Evolutionary conservation across 2,797 vertebrate genomes (phyloP).

Genomic region (Silurus aristotelis): DNA sequence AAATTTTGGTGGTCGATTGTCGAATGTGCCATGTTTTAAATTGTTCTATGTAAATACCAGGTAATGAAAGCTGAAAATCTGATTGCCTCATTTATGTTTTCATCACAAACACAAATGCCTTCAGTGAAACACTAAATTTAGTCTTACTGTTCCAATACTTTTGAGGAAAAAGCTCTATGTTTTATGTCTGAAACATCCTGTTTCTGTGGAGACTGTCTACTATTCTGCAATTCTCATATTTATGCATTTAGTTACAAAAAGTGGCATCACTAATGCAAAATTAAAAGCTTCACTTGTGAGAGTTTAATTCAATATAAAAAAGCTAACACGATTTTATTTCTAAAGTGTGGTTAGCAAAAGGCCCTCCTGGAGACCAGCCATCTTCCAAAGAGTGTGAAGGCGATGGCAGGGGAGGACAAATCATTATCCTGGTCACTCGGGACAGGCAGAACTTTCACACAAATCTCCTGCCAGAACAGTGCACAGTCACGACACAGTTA

Average conservation of each 20-base stretch:
- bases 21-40: background rate
- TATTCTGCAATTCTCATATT: background rate
- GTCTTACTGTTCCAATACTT: background rate
- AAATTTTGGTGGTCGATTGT: background rate
- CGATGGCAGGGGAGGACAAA: background rate
- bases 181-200: background rate
- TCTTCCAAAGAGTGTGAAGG: background rate
- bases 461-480: background rate
- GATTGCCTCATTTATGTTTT: background rate
- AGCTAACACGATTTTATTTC: background rate
- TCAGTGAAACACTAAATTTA: background rate
- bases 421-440: background rate
- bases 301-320: background rate
- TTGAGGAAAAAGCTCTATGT: background rate
- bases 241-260: background rate
- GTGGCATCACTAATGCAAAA: background rate
- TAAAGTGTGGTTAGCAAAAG: background rate
- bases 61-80: background rate
- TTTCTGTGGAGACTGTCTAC: background rate
- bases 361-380: slow-evolving; percentile 1
- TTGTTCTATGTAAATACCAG: background rate
- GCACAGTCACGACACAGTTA: background rate
- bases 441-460: background rate
- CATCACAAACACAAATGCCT: background rate
- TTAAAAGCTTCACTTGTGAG: background rate